Base-by-base conservation (phyloP, 2,888 invertebrate genomes). In the Gastracanthus pulcherrimus region DNA sequence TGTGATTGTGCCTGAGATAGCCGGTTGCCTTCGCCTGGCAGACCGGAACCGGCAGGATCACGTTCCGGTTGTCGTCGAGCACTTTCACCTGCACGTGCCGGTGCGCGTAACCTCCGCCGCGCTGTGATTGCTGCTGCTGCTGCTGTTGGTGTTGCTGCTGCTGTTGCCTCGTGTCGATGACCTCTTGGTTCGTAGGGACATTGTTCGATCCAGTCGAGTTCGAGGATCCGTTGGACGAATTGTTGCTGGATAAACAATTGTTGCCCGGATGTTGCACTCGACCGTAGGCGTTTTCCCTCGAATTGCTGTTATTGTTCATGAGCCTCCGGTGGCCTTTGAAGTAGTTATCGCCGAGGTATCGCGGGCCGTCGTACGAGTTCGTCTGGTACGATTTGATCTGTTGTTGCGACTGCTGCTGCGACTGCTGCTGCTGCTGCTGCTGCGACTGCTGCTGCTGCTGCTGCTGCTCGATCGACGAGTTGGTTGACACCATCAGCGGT, bases 61-160 rank as follows among this genome's bases (percentile, higher is more conserved):
- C 87, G 86, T 91, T 91, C 71, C 90, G 89, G 87, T 91, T 91
- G 87, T 91, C 90, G 84, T 94, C 88, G 91, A 94, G 87, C 93
- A 92, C 86, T 93, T 93, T 87, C 93, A 91, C 91, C 85, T 90
- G 90, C 93, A 92, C 91, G 90, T 87, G 91, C 87, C 87, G 91
- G 84, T 92, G 87, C 89, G 85, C 87, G 51, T 45, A 93, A 91
- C 86, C 92, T 91, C 90, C 93, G 90, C 93, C 93, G 87, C 62
- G 70, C 31, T 41, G 79, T 3, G 34, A 3, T 38, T 92, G 86
- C 85, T 88, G 86, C 82, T 88, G 91, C 92, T 93, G 87, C 92
- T 93, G 90, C 93, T 93, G 87, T 34, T 34, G 36, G 31, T 62
- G 19, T 23, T 29, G 29, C 29, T 92, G 85, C 85, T 88, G 86